Base-by-base conservation (phyloP, 2,113 vertebrate genomes). In the Fulmarus glacialis region DNA sequence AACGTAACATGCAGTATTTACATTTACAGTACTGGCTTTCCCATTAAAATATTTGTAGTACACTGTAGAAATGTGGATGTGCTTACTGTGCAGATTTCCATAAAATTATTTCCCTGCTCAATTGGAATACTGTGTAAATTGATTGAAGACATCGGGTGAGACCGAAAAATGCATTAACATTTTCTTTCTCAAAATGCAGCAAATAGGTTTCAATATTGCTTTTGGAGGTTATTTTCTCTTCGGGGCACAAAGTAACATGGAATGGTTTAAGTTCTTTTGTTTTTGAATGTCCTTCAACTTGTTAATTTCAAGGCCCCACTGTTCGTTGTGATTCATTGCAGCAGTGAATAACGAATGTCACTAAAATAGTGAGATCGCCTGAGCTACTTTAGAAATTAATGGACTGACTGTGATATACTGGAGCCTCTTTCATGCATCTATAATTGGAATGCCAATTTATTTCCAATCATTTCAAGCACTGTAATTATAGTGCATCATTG, bases 391-490 rank as follows among this genome's bases (percentile, higher is more conserved):
- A 98, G 97, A 98, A 98, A 98, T 98, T 98, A 98, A 99, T 98
- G 97, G 97, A 97, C 95, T 97, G 97, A 97, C 94, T 98, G 94
- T 98, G 98, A 98, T 98, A 97, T 98, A 98, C 97, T 97, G 95
- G 94, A 72, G 43, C 86, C 84, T 97, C 97, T 98, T 98, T 98
- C 98, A 86, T 97, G 95, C 98, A 98, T 98, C 98, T 97, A 83
- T 98, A 99, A 98, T 98, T 98, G 97, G 94, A 98, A 96, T 97
- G 94, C 95, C 98, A 98, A 98, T 98, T 98, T 99, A 98, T 98
- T 98, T 98, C 97, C 98, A 98, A 98, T 98, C 97, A 98, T 98
- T 98, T 98, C 97, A 96, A 98, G 97, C 97, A 98, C 97, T 97
- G 96, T 98, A 98, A 99, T 99, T 98, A 98, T 96, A 97, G 93